Evolutionary conservation across 2,113 vertebrate genomes (phyloP).

Genomic region (Casuarius casuarius): DNA sequence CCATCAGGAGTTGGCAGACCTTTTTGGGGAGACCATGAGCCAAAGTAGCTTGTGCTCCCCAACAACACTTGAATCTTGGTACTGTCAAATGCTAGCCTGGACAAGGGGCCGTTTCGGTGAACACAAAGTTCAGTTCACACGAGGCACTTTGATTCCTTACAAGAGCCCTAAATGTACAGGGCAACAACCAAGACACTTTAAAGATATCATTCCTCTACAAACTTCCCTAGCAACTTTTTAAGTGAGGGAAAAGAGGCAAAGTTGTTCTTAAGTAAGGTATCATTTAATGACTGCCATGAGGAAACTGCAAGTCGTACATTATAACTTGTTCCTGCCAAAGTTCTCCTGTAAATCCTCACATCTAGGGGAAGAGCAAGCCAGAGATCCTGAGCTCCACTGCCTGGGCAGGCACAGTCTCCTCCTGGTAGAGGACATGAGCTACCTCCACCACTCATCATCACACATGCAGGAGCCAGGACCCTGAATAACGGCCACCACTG

Average conservation of each 20-base stretch:
- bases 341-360: not conserved
- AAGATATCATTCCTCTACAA: not conserved
- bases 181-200: not conserved
- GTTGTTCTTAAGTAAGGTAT: not conserved
- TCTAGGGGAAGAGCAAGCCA: not conserved
- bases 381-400: no score
- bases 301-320: not conserved
- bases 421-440: not conserved
- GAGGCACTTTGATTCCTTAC: not conserved
- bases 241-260: not conserved
- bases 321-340: not conserved
- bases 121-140: not conserved
- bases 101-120: not conserved
- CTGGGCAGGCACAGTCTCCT: not conserved
- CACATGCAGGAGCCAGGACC: not conserved
- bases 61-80: not conserved
- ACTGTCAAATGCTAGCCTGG: not conserved
- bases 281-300: not conserved
- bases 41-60: not conserved
- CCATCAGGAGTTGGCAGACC: not conserved
- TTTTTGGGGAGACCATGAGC: not conserved
- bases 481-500: not conserved
- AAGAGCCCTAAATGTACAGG: not conserved
- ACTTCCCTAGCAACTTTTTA: not conserved
- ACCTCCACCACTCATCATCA: not conserved